Conservation (phyloP, 1,140 invertebrate genomes). For the Panulirus ornatus region DNA sequence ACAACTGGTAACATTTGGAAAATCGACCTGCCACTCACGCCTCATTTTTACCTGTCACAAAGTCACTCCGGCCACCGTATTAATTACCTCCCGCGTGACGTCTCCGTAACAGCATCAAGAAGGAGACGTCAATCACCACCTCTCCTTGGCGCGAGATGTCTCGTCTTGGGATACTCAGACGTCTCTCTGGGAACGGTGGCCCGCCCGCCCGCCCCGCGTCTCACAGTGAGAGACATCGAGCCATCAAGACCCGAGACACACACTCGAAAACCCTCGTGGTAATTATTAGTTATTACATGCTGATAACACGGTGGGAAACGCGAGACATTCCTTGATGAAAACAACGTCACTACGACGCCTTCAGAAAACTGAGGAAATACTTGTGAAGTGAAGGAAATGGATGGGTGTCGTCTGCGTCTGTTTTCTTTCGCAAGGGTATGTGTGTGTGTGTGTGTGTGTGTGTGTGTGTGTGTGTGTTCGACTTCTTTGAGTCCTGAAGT, state of each 20-base stretch:
- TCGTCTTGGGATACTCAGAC: neutral
- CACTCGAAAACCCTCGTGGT: conserved; percentile 1
- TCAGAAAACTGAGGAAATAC: neutral
- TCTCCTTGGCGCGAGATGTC: neutral
- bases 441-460: too few relatives aligned
- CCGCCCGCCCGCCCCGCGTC: too few relatives aligned
- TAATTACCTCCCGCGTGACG: conserved; percentile 50
- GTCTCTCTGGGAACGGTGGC: too few relatives aligned
- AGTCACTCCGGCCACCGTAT: conserved; percentile 30
- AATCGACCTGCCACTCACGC: conserved; percentile 56
- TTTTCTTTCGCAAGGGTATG: too few relatives aligned
- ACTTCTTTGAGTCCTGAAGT: too few relatives aligned
- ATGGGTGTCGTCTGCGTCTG: too few relatives aligned
- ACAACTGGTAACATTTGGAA: conserved; percentile 37
- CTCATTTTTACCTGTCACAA: conserved; percentile 43
- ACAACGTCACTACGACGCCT: neutral
- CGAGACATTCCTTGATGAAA: neutral
- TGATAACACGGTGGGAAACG: neutral
- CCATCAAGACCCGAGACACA: neutral
- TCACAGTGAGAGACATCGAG: neutral
- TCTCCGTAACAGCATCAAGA: conserved; percentile 21
- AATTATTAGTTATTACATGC: conserved; percentile 19
- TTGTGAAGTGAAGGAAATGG: neutral
- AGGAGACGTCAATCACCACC: conserved; percentile 36
- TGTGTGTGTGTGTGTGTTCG: too few relatives aligned